Conservation (phyloP, 1,140 invertebrate species). For the Ceratoteleas bidentatus region DNA sequence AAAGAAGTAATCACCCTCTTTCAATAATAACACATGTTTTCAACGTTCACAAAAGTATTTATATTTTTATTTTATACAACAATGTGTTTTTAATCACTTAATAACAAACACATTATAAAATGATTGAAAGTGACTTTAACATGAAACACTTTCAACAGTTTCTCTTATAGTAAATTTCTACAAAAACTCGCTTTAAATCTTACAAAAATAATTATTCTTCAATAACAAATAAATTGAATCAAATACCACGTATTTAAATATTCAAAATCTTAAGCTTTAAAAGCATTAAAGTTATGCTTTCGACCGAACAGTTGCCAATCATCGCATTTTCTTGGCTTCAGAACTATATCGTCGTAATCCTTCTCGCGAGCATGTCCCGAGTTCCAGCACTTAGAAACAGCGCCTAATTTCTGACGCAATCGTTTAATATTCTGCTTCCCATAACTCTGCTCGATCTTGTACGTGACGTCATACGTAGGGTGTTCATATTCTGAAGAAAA, state of each 20-base stretch:
- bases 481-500: background rate
- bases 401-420: background rate
- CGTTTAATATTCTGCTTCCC: background rate
- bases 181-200: too few relatives aligned
- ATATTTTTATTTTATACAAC: conserved; percentile 10
- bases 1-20: conserved; percentile 35
- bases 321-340: background rate
- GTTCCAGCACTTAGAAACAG: conserved; percentile 3
- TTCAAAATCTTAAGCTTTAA: background rate
- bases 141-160: too few relatives aligned
- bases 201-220: too few relatives aligned
- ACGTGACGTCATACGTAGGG: too few relatives aligned
- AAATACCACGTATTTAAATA: background rate
- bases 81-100: background rate
- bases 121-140: too few relatives aligned
- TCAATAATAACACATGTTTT: background rate
- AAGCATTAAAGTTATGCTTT: background rate
- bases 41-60: conserved; percentile 1
- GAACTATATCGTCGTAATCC: background rate
- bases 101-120: too few relatives aligned
- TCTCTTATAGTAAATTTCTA: too few relatives aligned
- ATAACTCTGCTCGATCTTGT: background rate
- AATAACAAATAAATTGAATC: background rate
- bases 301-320: background rate
- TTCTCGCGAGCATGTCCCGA: background rate